phyloP scores from a whole-genome alignment of 2,797 vertebrate genomes.

The Phalanger gymnotis region DNA sequence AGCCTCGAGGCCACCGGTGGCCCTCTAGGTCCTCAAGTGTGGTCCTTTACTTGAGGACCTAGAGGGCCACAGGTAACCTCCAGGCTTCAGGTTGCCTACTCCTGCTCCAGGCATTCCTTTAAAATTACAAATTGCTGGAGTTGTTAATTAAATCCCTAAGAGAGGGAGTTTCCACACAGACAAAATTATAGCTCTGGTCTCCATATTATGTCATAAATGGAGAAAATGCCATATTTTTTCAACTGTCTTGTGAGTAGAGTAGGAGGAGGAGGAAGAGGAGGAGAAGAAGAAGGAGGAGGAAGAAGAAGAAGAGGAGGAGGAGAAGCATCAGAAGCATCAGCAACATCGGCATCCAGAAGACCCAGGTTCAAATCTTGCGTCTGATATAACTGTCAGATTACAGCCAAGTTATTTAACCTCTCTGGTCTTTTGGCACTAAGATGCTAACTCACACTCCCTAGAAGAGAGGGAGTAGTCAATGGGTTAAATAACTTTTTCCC shows the following conservation, averaged over 20 bases:
- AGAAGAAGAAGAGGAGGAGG: too few species aligned
- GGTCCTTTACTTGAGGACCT: too few species aligned
- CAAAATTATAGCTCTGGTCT: background rate
- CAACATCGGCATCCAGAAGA: background rate
- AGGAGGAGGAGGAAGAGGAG: too few species aligned
- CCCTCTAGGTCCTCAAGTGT: too few species aligned
- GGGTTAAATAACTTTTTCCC: background rate
- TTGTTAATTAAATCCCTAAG: background rate
- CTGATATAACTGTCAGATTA: background rate
- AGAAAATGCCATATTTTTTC: background rate
- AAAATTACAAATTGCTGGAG: background rate
- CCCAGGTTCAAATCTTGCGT: background rate
- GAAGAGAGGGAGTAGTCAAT: background rate
- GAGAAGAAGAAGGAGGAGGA: too few species aligned
- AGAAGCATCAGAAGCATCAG: too few species aligned
- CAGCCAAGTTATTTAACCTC: background rate
- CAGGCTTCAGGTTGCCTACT: too few species aligned
- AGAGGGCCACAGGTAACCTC: too few species aligned
- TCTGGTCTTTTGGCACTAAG: background rate
- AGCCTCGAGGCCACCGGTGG: too few species aligned
- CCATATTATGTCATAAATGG: background rate
- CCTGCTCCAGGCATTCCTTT: background rate
- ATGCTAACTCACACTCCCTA: background rate
- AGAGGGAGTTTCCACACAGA: background rate
- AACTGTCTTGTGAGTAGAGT: background rate